A percentile compares a stretch with the other conserved stretches of the same genome.
phyloP scores from a whole-genome alignment of 64 coral and sea anemone genomes.

The Hydrozoanthus tunicans region DNA sequence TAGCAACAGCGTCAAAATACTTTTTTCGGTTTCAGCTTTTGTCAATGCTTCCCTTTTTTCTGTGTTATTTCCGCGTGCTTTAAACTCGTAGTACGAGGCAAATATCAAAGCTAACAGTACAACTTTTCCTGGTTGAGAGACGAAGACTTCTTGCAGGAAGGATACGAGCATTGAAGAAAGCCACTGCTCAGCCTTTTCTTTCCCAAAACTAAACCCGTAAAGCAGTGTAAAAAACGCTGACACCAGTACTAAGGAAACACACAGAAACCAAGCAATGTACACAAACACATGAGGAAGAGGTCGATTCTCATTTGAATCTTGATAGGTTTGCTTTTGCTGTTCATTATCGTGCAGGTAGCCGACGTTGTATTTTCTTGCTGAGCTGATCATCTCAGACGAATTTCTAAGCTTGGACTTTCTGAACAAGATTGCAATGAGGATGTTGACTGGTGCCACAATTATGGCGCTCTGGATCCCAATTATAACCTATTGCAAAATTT shows the following conservation, averaged over 20 bases:
- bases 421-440: slow-evolving; percentile 67
- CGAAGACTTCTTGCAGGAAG: slow-evolving; percentile 67
- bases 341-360: not conserved
- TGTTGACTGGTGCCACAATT: slow-evolving; percentile 65
- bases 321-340: not conserved
- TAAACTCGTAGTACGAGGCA: slow-evolving; percentile 36
- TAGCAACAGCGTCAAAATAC: slow-evolving; percentile 14
- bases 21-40: not conserved
- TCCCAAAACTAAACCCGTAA: slow-evolving; percentile 78
- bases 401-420: slow-evolving; percentile 21
- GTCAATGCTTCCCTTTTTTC: not conserved
- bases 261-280: slow-evolving; percentile 65
- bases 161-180: slow-evolving; percentile 68
- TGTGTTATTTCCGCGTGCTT: slow-evolving; percentile 20
- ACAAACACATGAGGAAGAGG: slow-evolving; percentile 26
- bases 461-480: slow-evolving; percentile 78
- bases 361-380: not conserved
- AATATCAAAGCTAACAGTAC: slow-evolving; percentile 52
- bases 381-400: not conserved
- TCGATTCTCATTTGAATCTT: not conserved
- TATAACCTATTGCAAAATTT: slow-evolving; percentile 35
- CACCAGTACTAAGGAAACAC: slow-evolving; percentile 14
- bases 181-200: slow-evolving; percentile 72
- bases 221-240: slow-evolving; percentile 63
- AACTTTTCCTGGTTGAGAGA: slow-evolving; percentile 70